Conservation (phyloP, 1,140 invertebrate species). For the Yoshiicerus persimilis region DNA sequence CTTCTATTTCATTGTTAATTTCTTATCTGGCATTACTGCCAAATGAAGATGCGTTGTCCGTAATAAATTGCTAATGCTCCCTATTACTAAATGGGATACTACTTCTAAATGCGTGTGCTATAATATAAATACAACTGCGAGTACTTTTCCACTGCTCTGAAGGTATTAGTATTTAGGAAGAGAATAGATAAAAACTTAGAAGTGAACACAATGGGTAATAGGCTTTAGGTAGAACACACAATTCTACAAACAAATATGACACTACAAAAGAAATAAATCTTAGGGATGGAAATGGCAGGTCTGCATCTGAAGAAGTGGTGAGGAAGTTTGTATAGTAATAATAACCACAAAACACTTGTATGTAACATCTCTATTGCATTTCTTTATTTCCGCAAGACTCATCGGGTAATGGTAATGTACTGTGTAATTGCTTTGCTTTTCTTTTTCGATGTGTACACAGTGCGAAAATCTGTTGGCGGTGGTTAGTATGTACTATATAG, state of each 20-base stretch:
- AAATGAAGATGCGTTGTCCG: not conserved
- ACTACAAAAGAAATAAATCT: not conserved
- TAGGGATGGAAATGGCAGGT: not conserved
- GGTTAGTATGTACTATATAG: not conserved
- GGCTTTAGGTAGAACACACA: too few species aligned
- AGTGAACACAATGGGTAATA: not conserved
- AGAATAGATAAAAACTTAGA: too few species aligned
- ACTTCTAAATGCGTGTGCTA: not conserved
- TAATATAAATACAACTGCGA: not conserved
- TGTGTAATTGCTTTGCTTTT: not conserved
- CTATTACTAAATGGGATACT: not conserved
- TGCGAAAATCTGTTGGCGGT: not conserved
- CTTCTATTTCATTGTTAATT: not conserved
- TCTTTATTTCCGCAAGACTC: not conserved
- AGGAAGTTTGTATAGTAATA: not conserved
- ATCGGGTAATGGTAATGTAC: not conserved
- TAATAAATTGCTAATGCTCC: not conserved
- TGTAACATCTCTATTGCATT: not conserved
- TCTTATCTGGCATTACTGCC: not conserved
- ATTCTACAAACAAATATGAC: not conserved
- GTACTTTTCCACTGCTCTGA: not conserved
- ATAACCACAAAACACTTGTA: not conserved
- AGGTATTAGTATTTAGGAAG: not conserved
- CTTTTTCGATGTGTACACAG: not conserved
- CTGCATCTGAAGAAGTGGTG: not conserved